A percentile compares a stretch with the other conserved stretches of the same genome.
These are phyloP conservation scores for Meganola albula DNA, from an alignment of 2,888 invertebrate species.

Conservation along the genomic window DNA sequence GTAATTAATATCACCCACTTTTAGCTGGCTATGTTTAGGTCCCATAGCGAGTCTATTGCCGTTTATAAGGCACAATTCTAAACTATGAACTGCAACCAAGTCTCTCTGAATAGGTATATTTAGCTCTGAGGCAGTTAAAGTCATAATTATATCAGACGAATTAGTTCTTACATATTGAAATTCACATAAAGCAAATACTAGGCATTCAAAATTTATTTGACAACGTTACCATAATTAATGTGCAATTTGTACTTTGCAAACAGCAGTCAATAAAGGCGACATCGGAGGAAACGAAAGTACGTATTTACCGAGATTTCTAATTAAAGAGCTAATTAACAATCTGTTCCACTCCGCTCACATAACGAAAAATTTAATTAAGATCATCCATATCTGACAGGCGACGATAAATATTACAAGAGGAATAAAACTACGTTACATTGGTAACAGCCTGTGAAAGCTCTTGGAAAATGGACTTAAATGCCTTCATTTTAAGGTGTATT, in stretches of 20 bases:
- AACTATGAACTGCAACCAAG: too few relatives aligned
- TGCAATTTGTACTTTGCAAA: too few relatives aligned
- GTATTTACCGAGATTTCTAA: conserved; percentile 15
- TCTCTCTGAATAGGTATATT: too few relatives aligned
- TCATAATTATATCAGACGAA: too few relatives aligned
- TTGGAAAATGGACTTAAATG: neutral
- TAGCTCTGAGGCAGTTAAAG: too few relatives aligned
- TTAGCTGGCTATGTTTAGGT: too few relatives aligned
- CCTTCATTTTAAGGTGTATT: neutral
- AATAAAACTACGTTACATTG: conserved; percentile 13
- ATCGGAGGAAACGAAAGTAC: conserved; percentile 6
- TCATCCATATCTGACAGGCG: conserved; percentile 5
- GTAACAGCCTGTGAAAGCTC: neutral
- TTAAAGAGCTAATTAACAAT: conserved; percentile 21
- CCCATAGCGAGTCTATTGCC: too few relatives aligned
- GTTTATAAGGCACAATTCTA: too few relatives aligned
- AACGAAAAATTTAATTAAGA: conserved; percentile 17
- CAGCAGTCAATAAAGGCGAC: conserved; percentile 9
- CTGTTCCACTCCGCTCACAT: conserved; percentile 8
- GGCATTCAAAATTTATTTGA: neutral
- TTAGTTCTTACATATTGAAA: too few relatives aligned
- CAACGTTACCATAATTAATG: neutral
- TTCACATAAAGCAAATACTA: neutral
- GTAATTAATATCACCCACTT: too few relatives aligned
- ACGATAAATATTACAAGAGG: conserved; percentile 11